phyloP scores from a whole-genome alignment of 2,888 invertebrate genomes.

The Leucozona laternaria region DNA sequence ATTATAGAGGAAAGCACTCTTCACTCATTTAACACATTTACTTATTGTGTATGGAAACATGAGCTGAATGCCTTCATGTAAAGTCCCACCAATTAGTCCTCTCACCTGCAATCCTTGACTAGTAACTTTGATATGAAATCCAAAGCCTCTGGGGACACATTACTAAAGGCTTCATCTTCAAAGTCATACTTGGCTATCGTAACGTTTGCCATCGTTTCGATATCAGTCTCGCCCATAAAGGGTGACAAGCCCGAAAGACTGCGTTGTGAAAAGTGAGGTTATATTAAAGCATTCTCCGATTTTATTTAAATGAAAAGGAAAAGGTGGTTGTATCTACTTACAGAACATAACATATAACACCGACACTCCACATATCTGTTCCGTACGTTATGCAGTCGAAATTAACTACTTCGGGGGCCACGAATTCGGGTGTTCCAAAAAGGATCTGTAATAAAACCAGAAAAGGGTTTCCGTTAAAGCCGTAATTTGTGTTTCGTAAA shows the following conservation, averaged over 20 bases:
- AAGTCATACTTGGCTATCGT: constrained; percentile 98
- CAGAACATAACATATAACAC: constrained; percentile 99
- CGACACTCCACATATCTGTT: constrained; percentile 99
- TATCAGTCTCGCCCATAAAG: constrained; percentile 99
- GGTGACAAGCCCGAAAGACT: constrained; percentile 98
- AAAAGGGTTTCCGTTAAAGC: not conserved
- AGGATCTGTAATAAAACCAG: constrained; percentile 85
- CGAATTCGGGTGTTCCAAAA: constrained; percentile 99
- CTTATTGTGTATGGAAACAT: constrained; percentile 24
- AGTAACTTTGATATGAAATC: constrained; percentile 97
- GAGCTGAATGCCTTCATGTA: constrained; percentile 9
- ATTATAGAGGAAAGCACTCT: constrained; percentile 30
- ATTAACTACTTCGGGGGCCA: constrained; percentile 99
- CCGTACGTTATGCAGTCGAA: constrained; percentile 98
- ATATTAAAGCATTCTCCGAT: constrained; percentile 40
- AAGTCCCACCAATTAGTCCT: constrained; percentile 83
- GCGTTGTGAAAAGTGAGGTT: constrained; percentile 51
- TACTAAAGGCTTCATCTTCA: constrained; percentile 98
- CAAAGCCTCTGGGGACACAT: constrained; percentile 96
- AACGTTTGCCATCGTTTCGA: constrained; percentile 99
- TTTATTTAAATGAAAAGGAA: not conserved
- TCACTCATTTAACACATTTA: constrained; percentile 23
- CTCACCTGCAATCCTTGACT: constrained; percentile 96
- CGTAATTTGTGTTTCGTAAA: constrained; percentile 16
- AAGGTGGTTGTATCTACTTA: constrained; percentile 86